phyloP scores from a whole-genome alignment of 2,113 vertebrate species.

The Sinocyclocheilus anophthalmus region DNA sequence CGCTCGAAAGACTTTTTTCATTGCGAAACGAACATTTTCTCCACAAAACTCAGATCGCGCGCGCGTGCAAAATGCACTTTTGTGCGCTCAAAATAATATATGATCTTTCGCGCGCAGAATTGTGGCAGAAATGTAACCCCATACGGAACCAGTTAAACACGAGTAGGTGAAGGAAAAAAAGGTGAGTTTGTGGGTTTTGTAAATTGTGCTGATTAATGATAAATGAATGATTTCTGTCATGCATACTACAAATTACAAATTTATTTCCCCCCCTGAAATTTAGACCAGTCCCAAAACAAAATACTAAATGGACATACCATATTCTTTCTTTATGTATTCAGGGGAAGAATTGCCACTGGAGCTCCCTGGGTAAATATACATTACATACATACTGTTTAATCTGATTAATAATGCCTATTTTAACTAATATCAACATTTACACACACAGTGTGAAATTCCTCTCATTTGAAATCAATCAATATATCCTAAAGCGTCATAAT shows the following conservation, averaged over 20 bases:
- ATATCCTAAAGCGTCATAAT: neutral
- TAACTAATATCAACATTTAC: neutral
- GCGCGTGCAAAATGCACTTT: no score
- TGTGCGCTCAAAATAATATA: no score
- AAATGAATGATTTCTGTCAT: neutral
- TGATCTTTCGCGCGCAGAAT: no score
- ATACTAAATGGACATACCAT: constrained; percentile 74
- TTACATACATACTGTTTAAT: neutral
- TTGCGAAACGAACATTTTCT: no score
- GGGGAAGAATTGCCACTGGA: constrained; percentile 93
- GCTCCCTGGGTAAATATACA: constrained; percentile 65
- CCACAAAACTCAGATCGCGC: no score
- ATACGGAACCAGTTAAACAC: no score
- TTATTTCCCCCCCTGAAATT: neutral
- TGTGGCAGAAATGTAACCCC: no score
- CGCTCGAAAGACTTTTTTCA: no score
- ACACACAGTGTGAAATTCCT: neutral
- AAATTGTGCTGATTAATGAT: neutral
- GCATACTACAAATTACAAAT: no score
- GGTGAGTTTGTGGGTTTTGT: neutral
- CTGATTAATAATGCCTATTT: neutral
- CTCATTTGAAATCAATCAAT: neutral
- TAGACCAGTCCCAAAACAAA: neutral
- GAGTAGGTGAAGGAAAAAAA: no score
- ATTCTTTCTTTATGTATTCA: constrained; percentile 88